Evolutionary conservation across 1,140 invertebrate genomes (phyloP).

Genomic region (Apis dorsata): DNA sequence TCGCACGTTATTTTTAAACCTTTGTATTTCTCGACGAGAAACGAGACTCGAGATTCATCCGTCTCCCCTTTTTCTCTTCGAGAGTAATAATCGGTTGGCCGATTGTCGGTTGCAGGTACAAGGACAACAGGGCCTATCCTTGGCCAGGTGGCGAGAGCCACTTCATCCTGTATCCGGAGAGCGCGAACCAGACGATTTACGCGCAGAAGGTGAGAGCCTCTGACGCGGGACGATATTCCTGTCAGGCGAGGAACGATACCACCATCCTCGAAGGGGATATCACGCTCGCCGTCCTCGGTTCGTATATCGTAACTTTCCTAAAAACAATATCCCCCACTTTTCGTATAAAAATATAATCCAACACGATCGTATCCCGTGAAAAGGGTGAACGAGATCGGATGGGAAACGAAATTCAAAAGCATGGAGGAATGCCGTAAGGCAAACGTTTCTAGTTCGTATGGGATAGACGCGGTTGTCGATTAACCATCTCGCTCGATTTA

Average conservation of each 20-base stretch:
- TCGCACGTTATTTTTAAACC: too few relatives aligned
- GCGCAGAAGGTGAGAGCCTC: constrained; percentile 82
- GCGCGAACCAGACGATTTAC: constrained; percentile 89
- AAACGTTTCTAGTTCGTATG: too few relatives aligned
- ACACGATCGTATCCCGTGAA: too few relatives aligned
- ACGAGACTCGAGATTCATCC: too few relatives aligned
- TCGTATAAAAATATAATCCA: too few relatives aligned
- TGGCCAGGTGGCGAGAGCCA: constrained; percentile 85
- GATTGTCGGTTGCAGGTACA: constrained; percentile 83
- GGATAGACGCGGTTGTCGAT: too few relatives aligned
- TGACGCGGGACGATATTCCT: constrained; percentile 87
- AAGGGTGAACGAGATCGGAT: too few relatives aligned
- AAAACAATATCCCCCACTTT: too few relatives aligned
- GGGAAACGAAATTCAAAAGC: too few relatives aligned
- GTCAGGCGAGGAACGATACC: constrained; percentile 86
- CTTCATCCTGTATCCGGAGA: constrained; percentile 87
- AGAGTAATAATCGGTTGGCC: background rate
- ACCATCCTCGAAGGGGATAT: constrained; percentile 84
- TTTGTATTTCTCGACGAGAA: too few relatives aligned
- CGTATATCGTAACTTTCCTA: constrained; percentile 66
- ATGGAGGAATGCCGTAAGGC: too few relatives aligned
- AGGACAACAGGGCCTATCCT: constrained; percentile 87
- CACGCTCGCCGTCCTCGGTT: constrained; percentile 84
- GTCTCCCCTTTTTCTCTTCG: background rate
- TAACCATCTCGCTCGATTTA: too few relatives aligned